phyloP scores from a whole-genome alignment of 2,888 invertebrate species.

The Gonocerus acuteangulatus region DNA sequence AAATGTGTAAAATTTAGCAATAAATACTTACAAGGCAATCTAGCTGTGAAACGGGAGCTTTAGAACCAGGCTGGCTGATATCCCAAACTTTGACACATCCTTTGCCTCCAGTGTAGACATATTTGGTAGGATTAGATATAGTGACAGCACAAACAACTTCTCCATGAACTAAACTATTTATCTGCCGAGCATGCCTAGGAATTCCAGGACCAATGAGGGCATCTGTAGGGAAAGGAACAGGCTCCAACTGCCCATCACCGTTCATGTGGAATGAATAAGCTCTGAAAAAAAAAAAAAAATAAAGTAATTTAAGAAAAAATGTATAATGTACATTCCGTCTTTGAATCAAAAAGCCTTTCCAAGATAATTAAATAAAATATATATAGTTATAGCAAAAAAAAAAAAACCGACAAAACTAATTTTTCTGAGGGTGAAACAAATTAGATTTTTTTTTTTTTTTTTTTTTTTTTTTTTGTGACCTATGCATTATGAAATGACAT shows the following conservation, averaged over 20 bases:
- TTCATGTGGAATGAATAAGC: constrained; percentile 93
- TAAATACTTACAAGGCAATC: constrained; percentile 63
- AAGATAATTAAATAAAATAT: not conserved
- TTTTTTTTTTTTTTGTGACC: too few relatives aligned
- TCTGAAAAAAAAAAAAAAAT: constrained; percentile 46
- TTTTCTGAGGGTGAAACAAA: too few relatives aligned
- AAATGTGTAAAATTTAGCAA: too few relatives aligned
- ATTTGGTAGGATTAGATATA: constrained; percentile 74
- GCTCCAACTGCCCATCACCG: constrained; percentile 76
- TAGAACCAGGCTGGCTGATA: constrained; percentile 65
- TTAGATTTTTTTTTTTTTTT: too few relatives aligned
- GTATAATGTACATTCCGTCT: not conserved
- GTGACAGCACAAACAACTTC: constrained; percentile 97
- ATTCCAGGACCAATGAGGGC: constrained; percentile 88
- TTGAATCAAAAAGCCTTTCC: not conserved
- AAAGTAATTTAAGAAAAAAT: not conserved
- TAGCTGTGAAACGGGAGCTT: constrained; percentile 72
- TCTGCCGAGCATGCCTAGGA: constrained; percentile 81
- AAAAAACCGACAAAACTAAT: too few relatives aligned
- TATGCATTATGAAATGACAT: too few relatives aligned
- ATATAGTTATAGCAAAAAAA: not conserved
- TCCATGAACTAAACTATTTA: constrained; percentile 86
- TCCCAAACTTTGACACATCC: constrained; percentile 87
- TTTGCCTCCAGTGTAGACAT: constrained; percentile 97
- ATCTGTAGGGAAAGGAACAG: constrained; percentile 91